Base-by-base conservation (phyloP, 1,140 invertebrate genomes). In the Halesus radiatus region DNA sequence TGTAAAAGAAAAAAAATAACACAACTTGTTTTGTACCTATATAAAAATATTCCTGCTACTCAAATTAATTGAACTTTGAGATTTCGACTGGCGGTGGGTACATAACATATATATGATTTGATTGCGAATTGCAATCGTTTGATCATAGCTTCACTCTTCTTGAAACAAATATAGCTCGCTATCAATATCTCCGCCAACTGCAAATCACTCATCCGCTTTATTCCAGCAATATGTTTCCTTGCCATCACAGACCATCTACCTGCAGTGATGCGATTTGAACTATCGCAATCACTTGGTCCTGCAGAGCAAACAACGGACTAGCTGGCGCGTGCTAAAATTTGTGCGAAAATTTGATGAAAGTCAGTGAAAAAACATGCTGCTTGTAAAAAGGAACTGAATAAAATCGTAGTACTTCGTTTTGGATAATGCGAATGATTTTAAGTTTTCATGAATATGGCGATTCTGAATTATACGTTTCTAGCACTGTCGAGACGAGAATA, bases 161-260 rank as follows among this genome's bases (percentile, higher is more conserved):
- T 66, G 29, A 26, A 32, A 66, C n/a, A 66, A 66, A 66, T 66
- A 66, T 29, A 29, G 16, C n/a, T 66, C 29, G 16, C 62, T 29
- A 26, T 66, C 22, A 26, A 22, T n/a, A 26, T n/a, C 22, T 37
- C 23, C 62, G 29, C 22, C 26, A n/a, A 26, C 62, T 16, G 29
- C 62, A 66, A 66, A 66, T 66, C 62, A 66, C 29, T 66, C 62
- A 32, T 4, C 29, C 29, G 62, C 16, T 66, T 66, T 66, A 66
- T 66, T 26, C 16, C 16, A 66, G 62, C 23, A n/a, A 66, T 66
- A 66, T 16, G 62, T 66, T 66, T 26, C 62, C 29, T n/a, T 32
- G 37, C 37, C 37, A 45, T 45, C 37, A 10, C 13, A 45, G 37
- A 32, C 22, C 16, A 32, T 29, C 62, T 66, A 66, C 29, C 62